Percentiles rank a stretch among this genome's conserved stretches.
These are phyloP conservation scores for Halcyon malimbica DNA, from an alignment of 2,113 vertebrate species.

Conservation along the genomic window DNA sequence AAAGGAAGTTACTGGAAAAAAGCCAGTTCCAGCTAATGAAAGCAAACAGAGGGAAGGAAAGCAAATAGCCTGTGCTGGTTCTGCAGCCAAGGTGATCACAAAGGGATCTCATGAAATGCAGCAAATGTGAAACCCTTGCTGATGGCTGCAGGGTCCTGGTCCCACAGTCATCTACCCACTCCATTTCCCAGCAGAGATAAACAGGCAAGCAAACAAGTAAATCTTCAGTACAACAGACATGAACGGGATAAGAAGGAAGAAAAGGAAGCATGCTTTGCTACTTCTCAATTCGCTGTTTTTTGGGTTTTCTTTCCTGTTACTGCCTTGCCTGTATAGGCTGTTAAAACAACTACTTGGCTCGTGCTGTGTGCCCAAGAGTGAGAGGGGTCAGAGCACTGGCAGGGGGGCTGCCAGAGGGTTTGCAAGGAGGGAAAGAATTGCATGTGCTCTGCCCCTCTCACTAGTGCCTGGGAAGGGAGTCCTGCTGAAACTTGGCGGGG, in stretches of 20 bases:
- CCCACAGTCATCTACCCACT: background rate
- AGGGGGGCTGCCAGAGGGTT: background rate
- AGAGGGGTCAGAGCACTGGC: background rate
- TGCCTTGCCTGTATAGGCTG: background rate
- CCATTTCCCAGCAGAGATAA: background rate
- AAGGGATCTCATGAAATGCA: background rate
- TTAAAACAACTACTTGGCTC: rapidly evolving
- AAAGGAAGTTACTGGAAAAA: background rate
- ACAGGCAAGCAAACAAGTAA: background rate
- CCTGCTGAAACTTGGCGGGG: background rate
- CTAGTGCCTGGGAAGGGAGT: background rate
- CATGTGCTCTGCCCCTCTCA: background rate
- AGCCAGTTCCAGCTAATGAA: background rate
- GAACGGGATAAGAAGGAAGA: background rate
- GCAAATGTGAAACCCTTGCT: background rate
- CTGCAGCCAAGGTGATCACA: background rate
- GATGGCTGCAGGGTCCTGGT: background rate
- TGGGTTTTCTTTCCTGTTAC: background rate
- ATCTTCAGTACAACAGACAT: background rate
- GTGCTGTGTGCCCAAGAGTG: background rate
- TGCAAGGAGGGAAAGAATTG: background rate
- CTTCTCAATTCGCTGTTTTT: background rate
- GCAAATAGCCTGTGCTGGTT: background rate
- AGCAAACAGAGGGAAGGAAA: background rate
- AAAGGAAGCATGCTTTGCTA: rapidly evolving